phyloP scores from a whole-genome alignment of 2,888 invertebrate genomes.

The Orthosia gracilis region DNA sequence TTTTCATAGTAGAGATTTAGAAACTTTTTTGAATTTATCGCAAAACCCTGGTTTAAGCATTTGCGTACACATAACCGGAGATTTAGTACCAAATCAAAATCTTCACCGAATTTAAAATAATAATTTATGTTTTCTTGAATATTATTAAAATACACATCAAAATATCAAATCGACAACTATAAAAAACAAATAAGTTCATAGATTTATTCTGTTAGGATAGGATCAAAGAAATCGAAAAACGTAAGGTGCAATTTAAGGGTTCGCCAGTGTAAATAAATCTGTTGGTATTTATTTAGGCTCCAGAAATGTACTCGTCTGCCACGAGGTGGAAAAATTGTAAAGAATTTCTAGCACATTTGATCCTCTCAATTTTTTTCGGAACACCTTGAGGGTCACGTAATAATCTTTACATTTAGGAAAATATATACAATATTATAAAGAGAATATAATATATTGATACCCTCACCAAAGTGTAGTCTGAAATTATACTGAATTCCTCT shows the following conservation, averaged over 20 bases:
- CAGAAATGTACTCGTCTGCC: not conserved
- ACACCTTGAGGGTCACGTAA: not conserved
- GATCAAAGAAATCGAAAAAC: not conserved
- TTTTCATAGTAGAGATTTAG: not conserved
- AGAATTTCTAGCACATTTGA: not conserved
- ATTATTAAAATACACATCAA: not conserved
- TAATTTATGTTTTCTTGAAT: too few species aligned
- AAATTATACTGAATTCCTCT: not conserved
- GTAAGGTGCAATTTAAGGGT: not conserved
- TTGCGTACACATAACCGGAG: too few species aligned
- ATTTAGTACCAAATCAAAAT: too few species aligned
- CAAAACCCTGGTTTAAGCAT: too few species aligned
- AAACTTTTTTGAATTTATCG: too few species aligned
- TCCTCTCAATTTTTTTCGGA: not conserved
- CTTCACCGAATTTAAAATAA: too few species aligned
- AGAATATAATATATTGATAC: not conserved
- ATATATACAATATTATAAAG: not conserved
- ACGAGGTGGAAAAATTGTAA: not conserved
- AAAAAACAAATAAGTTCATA: not conserved
- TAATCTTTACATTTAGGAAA: not conserved
- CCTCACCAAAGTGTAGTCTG: too few species aligned
- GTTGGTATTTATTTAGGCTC: constrained; percentile 26
- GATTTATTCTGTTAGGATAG: not conserved
- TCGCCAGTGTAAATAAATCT: constrained; percentile 12
- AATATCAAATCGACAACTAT: not conserved